phyloP scores from a whole-genome alignment of 1,140 invertebrate genomes.

The Euura saliciscinereae region DNA sequence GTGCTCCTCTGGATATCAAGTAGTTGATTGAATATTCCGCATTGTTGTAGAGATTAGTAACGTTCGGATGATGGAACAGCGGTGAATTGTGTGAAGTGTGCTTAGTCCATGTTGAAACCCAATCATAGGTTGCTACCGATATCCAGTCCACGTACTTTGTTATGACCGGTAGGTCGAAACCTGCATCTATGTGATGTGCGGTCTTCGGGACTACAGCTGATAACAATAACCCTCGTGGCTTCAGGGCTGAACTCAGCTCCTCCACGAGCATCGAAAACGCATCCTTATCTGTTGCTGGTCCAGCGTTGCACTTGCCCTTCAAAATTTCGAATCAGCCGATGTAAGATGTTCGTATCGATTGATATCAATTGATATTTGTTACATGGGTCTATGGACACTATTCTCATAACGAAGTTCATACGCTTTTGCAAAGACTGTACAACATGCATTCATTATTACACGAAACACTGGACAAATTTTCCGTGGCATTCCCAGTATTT shows the following conservation, averaged over 20 bases:
- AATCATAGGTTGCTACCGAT: slow-evolving; percentile 86
- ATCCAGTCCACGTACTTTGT: slow-evolving; percentile 84
- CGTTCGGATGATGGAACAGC: slow-evolving; percentile 76
- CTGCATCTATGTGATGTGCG: slow-evolving; percentile 85
- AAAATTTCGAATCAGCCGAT: slow-evolving; percentile 6
- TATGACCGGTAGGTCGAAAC: slow-evolving; percentile 78
- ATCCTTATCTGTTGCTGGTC: slow-evolving; percentile 81
- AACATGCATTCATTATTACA: slow-evolving; percentile 11
- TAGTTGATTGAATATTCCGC: slow-evolving; percentile 86
- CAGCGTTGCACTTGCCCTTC: slow-evolving; percentile 77
- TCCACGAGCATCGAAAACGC: slow-evolving; percentile 74
- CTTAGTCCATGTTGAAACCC: slow-evolving; percentile 85
- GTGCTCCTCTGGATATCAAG: slow-evolving; percentile 84
- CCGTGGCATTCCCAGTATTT: slow-evolving; percentile 18
- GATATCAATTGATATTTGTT: slow-evolving; percentile 12
- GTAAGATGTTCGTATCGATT: background rate
- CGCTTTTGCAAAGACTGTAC: too few species aligned
- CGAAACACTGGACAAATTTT: background rate
- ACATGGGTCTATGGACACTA: background rate
- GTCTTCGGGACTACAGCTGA: slow-evolving; percentile 87
- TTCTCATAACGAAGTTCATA: slow-evolving; percentile 11
- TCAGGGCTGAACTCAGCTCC: slow-evolving; percentile 78
- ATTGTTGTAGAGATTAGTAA: slow-evolving; percentile 55
- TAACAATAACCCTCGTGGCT: slow-evolving; percentile 74
- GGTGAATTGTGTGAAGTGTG: slow-evolving; percentile 85